Evolutionary conservation across 1,140 invertebrate species (phyloP).

Genomic region (Drosophila guanche): DNA sequence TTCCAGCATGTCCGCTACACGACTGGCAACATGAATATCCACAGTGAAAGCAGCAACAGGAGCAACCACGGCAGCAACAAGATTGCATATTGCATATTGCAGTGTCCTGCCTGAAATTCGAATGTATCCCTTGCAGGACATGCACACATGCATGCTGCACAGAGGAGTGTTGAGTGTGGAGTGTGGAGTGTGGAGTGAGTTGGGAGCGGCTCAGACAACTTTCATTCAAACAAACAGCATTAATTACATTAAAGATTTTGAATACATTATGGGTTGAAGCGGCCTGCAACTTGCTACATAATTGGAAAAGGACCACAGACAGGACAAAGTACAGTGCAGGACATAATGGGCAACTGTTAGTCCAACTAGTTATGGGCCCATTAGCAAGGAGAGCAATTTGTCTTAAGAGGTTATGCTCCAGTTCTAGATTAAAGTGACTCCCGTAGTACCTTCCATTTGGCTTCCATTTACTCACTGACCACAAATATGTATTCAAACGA

Average conservation of each 20-base stretch:
- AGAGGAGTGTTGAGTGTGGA: not conserved
- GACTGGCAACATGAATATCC: slow-evolving; percentile 43
- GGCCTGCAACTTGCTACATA: slow-evolving; percentile 22
- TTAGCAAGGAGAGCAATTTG: slow-evolving; percentile 31
- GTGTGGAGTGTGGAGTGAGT: not conserved
- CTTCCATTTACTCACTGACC: slow-evolving; percentile 3
- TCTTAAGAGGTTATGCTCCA: slow-evolving; percentile 10
- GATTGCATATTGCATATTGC: slow-evolving; percentile 51
- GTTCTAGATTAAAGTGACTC: slow-evolving; percentile 22
- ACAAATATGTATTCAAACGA: slow-evolving; percentile 15
- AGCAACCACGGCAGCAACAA: slow-evolving; percentile 30
- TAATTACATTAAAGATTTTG: slow-evolving; percentile 81
- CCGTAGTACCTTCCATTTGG: not conserved
- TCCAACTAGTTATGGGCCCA: slow-evolving; percentile 51
- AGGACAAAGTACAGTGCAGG: not conserved
- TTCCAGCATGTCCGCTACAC: slow-evolving; percentile 61
- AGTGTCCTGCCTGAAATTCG: slow-evolving; percentile 52
- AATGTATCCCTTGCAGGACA: slow-evolving; percentile 47
- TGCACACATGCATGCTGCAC: slow-evolving; percentile 7
- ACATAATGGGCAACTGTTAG: slow-evolving; percentile 47
- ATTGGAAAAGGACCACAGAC: slow-evolving; percentile 31
- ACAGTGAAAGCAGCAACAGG: slow-evolving; percentile 31
- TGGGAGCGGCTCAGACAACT: slow-evolving; percentile 51
- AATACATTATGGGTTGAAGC: slow-evolving; percentile 62
- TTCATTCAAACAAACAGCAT: slow-evolving; percentile 78